These are phyloP conservation scores for Ciconia nigra DNA, from an alignment of 2,797 vertebrate genomes.

Conservation along the genomic window DNA sequence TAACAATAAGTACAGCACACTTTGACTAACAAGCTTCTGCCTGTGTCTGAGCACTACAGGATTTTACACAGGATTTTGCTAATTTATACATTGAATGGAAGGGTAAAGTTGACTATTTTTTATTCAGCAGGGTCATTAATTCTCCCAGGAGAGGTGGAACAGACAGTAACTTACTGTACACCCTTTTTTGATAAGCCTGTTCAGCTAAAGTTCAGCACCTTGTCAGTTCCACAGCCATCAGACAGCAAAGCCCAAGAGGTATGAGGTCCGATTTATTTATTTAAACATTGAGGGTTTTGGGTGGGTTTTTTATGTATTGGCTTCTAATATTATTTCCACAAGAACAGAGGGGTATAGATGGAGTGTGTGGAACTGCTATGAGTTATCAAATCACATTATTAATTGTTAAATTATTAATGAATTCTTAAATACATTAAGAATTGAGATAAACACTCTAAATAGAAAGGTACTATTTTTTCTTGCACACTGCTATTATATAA, in stretches of 20 bases:
- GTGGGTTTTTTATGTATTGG: background rate
- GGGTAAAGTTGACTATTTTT: background rate
- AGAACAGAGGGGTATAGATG: background rate
- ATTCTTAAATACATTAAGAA: background rate
- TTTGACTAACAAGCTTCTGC: background rate
- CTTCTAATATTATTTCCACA: background rate
- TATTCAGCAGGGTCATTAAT: slow-evolving; percentile 52
- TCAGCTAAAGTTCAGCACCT: slow-evolving; percentile 14
- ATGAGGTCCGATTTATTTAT: background rate
- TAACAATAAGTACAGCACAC: background rate
- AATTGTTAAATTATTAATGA: background rate
- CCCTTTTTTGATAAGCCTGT: slow-evolving; percentile 47
- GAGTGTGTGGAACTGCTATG: background rate
- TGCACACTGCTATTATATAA: background rate
- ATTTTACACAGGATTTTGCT: background rate
- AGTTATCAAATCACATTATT: background rate
- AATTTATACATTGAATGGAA: background rate
- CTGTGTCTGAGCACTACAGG: background rate
- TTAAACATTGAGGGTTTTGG: background rate
- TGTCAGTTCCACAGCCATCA: background rate
- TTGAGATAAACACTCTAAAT: background rate
- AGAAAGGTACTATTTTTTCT: background rate
- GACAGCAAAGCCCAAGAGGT: slow-evolving; percentile 48
- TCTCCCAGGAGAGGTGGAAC: slow-evolving; percentile 76
- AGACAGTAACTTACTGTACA: background rate